Percentiles rank a stretch among this genome's conserved stretches.
These are phyloP conservation scores for Zoanthus sansibaricus DNA, from an alignment of 92 coral and sea anemone genomes.

Conservation along the genomic window DNA sequence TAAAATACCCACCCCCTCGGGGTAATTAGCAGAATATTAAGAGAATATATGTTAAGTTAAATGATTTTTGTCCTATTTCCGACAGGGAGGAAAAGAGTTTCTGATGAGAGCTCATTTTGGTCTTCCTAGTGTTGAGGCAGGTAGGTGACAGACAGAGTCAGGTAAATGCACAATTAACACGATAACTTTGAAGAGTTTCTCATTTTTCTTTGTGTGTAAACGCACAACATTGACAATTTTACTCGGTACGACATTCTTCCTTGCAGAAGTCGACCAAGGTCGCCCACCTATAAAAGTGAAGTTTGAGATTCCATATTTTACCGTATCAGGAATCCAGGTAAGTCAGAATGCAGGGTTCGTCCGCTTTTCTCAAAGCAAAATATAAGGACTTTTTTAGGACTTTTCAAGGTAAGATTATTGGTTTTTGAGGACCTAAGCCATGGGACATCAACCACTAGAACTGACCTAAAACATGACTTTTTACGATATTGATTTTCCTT, in stretches of 20 bases:
- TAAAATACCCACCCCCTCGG: neutral
- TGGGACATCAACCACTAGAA: too few species aligned
- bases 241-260: too few species aligned
- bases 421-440: too few species aligned
- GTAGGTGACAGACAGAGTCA: constrained; percentile 43
- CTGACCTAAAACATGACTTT: too few species aligned
- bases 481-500: too few species aligned
- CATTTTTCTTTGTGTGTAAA: too few species aligned
- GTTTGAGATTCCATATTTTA: constrained; percentile 98
- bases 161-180: too few species aligned
- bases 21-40: neutral
- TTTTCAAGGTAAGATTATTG: too few species aligned
- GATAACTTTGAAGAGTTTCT: too few species aligned
- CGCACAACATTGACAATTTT: too few species aligned
- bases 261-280: constrained; percentile 86
- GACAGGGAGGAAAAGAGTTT: constrained; percentile 98
- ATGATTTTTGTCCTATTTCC: neutral
- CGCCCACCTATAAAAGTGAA: constrained; percentile 98
- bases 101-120: constrained; percentile 96
- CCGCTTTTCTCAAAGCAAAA: too few species aligned
- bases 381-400: too few species aligned
- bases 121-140: constrained; percentile 98
- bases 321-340: constrained; percentile 99
- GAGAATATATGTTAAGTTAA: neutral
- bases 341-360: neutral